Evolutionary conservation across 2,113 vertebrate genomes (phyloP).

Genomic region (Oceanites oceanicus): DNA sequence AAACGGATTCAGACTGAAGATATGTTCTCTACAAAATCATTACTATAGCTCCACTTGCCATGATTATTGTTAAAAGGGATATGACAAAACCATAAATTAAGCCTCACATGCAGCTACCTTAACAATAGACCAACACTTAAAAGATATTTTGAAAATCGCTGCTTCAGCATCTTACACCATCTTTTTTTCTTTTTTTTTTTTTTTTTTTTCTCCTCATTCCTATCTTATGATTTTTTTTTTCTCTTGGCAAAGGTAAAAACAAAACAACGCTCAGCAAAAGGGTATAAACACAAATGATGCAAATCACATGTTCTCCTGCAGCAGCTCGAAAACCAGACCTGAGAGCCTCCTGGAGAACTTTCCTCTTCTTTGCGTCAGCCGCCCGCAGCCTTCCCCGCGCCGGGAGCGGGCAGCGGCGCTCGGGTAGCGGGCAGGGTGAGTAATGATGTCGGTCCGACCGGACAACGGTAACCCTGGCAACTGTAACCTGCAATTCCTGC

Average conservation of each 20-base stretch:
- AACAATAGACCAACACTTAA: background rate
- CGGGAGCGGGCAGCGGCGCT: slow-evolving; percentile 17
- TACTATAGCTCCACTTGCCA: background rate
- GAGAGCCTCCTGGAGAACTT: background rate
- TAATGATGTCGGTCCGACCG: slow-evolving; percentile 66
- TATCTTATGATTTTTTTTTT: background rate
- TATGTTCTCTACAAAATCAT: background rate
- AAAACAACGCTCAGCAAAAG: accelerated
- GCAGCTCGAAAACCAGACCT: background rate
- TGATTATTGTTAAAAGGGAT: background rate
- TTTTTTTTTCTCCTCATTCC: background rate
- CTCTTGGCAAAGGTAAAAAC: background rate
- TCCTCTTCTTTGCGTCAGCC: background rate
- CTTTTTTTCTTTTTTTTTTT: background rate
- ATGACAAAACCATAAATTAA: background rate
- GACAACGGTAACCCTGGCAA: slow-evolving; percentile 85
- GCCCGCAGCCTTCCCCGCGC: background rate
- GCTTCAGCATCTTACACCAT: background rate
- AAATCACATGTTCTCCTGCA: background rate
- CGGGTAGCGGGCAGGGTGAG: slow-evolving; percentile 61
- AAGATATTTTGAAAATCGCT: background rate
- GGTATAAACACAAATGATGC: background rate
- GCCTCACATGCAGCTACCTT: background rate
- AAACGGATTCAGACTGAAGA: background rate
- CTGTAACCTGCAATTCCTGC: slow-evolving; percentile 78